These are phyloP conservation scores for Strix aluco DNA, from an alignment of 2,113 vertebrate genomes.

Conservation along the genomic window DNA sequence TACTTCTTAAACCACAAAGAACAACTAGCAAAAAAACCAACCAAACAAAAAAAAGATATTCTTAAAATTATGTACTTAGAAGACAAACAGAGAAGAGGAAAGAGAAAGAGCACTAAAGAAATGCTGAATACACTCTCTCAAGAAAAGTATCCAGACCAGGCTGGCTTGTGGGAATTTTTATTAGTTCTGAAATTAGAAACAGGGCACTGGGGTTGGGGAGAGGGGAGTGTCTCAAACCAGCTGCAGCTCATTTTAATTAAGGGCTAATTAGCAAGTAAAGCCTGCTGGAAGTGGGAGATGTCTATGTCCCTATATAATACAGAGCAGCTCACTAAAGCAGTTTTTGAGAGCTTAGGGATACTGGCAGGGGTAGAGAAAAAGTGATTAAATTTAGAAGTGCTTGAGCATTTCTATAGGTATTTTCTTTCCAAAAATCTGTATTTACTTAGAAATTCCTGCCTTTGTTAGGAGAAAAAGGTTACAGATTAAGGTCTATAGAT, in stretches of 20 bases:
- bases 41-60: neutral
- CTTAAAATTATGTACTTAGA: neutral
- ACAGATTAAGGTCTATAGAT: accelerated
- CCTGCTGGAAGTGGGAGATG: constrained; percentile 10
- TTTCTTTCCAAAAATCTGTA: neutral
- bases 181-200: constrained; percentile 40
- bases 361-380: neutral
- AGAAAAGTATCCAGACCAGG: neutral
- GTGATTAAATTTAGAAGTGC: neutral
- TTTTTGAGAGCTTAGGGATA: neutral
- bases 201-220: constrained; percentile 20
- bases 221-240: constrained; percentile 41
- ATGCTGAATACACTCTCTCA: neutral
- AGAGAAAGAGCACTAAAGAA: neutral
- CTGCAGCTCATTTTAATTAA: constrained; percentile 65
- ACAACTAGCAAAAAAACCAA: neutral
- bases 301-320: neutral
- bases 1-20: neutral
- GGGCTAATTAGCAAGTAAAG: constrained; percentile 35
- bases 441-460: neutral
- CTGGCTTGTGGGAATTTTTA: constrained; percentile 22
- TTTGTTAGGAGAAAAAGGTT: neutral
- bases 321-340: neutral
- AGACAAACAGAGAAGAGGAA: neutral
- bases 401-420: neutral